A percentile compares a stretch with the other conserved stretches of the same genome.
Evolutionary conservation across 2,888 invertebrate species (phyloP).

Genomic region (Blastobasis lacticolella): DNA sequence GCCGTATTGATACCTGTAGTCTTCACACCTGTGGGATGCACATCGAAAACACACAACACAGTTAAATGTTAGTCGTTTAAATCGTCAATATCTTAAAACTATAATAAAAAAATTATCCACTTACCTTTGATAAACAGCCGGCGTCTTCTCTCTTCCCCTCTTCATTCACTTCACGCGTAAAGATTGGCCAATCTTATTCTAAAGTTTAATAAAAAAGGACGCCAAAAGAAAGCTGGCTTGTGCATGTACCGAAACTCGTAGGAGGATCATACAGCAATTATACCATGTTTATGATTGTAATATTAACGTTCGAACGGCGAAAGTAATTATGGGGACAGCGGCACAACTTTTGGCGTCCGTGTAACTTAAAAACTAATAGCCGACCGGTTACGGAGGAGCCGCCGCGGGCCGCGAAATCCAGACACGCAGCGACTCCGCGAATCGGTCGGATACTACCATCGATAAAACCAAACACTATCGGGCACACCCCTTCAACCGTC

Average conservation of each 20-base stretch:
- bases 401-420: constrained; percentile 18
- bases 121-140: constrained; percentile 40
- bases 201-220: constrained; percentile 37
- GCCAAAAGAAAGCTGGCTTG: constrained; percentile 53
- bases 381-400: constrained; percentile 36
- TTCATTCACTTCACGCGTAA: constrained; percentile 36
- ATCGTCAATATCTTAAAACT: constrained; percentile 20
- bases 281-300: constrained; percentile 53
- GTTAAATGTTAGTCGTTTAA: constrained; percentile 42
- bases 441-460: constrained; percentile 32
- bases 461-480: constrained; percentile 63
- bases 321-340: constrained; percentile 54
- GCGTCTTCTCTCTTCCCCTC: constrained; percentile 31
- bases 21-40: constrained; percentile 53
- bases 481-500: constrained; percentile 50
- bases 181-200: constrained; percentile 66
- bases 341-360: constrained; percentile 57
- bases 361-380: constrained; percentile 45
- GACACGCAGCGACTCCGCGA: constrained; percentile 20
- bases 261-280: constrained; percentile 59
- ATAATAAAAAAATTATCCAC: constrained; percentile 32
- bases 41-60: constrained; percentile 50
- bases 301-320: constrained; percentile 43
- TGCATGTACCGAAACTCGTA: constrained; percentile 24
- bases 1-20: constrained; percentile 63